Conservation (phyloP, 2,888 invertebrate species). For the Scrobipalpa atriplicella region DNA sequence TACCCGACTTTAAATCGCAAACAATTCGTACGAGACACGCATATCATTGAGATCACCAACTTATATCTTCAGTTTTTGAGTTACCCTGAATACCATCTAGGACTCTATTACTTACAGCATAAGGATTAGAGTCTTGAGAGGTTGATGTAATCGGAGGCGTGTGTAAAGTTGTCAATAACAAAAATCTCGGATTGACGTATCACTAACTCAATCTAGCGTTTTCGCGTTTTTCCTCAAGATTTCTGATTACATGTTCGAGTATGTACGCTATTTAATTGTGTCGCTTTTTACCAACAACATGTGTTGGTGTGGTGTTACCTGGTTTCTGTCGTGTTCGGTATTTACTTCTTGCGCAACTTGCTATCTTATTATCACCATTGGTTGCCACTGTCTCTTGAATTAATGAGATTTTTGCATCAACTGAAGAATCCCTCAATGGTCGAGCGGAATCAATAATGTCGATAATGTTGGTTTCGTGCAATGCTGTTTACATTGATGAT, state of each 20-base stretch:
- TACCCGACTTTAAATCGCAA: conserved; percentile 76
- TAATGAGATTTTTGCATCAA: conserved; percentile 13
- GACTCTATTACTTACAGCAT: conserved; percentile 1
- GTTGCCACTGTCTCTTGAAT: conserved; percentile 4
- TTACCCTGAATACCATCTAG: not conserved
- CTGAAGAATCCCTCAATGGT: conserved; percentile 17
- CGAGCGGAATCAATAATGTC: not conserved
- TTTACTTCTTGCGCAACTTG: conserved; percentile 9
- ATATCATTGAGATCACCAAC: conserved; percentile 45
- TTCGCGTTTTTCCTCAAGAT: conserved; percentile 51
- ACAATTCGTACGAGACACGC: conserved; percentile 66
- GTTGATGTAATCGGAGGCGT: conserved; percentile 23
- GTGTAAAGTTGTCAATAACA: conserved; percentile 42
- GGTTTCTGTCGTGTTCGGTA: conserved; percentile 14
- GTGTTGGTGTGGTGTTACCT: conserved; percentile 3
- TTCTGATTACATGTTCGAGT: conserved; percentile 39
- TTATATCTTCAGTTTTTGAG: not conserved
- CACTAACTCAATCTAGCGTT: conserved; percentile 56
- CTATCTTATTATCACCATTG: conserved; percentile 20
- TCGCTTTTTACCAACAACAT: conserved; percentile 33
- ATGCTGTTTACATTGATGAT: not conserved
- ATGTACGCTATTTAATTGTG: conserved; percentile 35
- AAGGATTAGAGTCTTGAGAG: not conserved
- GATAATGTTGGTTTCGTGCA: not conserved
- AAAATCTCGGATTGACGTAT: conserved; percentile 57